phyloP scores from a whole-genome alignment of 2,888 invertebrate genomes.

The Cataglyphis rosenhaueri region DNA sequence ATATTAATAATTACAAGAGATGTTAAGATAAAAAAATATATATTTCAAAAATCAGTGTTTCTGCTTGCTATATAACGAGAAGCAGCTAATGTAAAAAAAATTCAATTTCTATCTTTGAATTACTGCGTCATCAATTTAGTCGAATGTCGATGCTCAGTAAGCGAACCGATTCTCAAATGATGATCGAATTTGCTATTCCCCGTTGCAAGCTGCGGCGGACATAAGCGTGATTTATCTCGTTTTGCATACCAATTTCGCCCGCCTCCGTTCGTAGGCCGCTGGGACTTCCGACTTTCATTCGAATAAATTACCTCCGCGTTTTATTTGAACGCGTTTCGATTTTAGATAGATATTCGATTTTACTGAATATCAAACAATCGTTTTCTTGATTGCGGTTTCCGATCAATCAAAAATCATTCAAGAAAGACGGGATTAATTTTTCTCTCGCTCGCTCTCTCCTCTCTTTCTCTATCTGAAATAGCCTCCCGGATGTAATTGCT shows the following conservation, averaged over 20 bases:
- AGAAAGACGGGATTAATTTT: background rate
- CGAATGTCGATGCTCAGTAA: slow-evolving; percentile 47
- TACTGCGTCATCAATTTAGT: slow-evolving; percentile 18
- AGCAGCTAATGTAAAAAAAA: background rate
- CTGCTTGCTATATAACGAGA: background rate
- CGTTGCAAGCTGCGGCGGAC: slow-evolving; percentile 79
- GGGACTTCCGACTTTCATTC: slow-evolving; percentile 73
- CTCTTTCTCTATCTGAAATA: background rate
- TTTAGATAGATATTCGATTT: slow-evolving; percentile 33
- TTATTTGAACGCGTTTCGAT: slow-evolving; percentile 67
- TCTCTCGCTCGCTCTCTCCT: no score
- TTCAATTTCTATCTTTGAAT: slow-evolving; percentile 15
- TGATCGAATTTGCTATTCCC: slow-evolving; percentile 76
- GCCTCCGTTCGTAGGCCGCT: slow-evolving; percentile 68
- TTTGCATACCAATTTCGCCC: slow-evolving; percentile 79
- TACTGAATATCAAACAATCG: background rate
- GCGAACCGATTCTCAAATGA: slow-evolving; percentile 68
- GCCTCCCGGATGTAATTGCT: background rate
- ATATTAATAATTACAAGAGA: background rate
- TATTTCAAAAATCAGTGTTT: background rate
- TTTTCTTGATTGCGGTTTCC: slow-evolving; percentile 1
- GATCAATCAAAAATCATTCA: background rate
- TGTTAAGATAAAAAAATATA: background rate
- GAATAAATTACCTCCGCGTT: slow-evolving; percentile 74
- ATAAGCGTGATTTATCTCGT: slow-evolving; percentile 81